Percentiles rank a stretch among this genome's conserved stretches.
These are phyloP conservation scores for Nematopogon swammerdamellus DNA, from an alignment of 2,888 invertebrate species.

Conservation along the genomic window DNA sequence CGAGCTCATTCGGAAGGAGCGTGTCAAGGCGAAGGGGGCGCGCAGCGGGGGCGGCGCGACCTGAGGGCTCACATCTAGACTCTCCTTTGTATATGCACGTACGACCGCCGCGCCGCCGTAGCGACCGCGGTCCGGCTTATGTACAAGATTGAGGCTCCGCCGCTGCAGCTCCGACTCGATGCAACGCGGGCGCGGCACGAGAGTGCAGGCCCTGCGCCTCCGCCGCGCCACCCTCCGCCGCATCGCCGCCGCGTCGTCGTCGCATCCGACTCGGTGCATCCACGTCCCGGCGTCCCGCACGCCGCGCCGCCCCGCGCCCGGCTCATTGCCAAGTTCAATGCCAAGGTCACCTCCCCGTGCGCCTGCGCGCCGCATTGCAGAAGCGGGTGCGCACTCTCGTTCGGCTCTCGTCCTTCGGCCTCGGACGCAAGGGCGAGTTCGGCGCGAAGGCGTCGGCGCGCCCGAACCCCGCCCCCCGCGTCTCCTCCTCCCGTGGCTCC, in stretches of 20 bases:
- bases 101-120: too few species aligned
- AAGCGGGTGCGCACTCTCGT: constrained; percentile 35
- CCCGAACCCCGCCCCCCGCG: constrained; percentile 13
- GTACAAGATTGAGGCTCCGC: too few species aligned
- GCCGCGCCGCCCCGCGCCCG: constrained; percentile 26
- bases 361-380: constrained; percentile 68
- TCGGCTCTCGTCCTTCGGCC: constrained; percentile 3
- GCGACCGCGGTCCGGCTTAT: too few species aligned
- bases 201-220: constrained; percentile 25
- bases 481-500: too few species aligned
- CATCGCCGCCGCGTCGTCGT: too few species aligned
- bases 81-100: too few species aligned
- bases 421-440: constrained; percentile 3
- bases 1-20: too few species aligned
- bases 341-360: constrained; percentile 71
- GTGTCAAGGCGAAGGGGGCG: too few species aligned
- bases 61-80: too few species aligned
- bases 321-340: constrained; percentile 75
- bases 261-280: constrained; percentile 12
- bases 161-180: too few species aligned
- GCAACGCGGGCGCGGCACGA: not conserved
- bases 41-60: constrained; percentile 38
- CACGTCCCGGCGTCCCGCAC: constrained; percentile 13
- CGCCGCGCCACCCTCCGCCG: constrained; percentile 22
- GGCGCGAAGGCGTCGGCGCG: constrained; percentile 21